Evolutionary conservation across 2,888 invertebrate species (phyloP).

Genomic region (Drosophila setosimentum): DNA sequence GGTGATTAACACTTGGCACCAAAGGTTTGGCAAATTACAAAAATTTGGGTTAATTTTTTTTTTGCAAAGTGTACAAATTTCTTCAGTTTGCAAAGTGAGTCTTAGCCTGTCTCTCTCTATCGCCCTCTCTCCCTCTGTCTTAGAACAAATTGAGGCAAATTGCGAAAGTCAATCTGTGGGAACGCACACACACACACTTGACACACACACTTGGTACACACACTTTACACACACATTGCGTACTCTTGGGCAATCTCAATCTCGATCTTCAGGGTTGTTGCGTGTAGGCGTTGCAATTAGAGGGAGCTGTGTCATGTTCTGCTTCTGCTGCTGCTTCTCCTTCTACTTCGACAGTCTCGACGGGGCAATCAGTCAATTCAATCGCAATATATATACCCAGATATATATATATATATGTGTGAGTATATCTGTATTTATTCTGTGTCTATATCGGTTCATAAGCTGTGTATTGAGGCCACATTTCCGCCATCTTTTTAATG

Average conservation of each 20-base stretch:
- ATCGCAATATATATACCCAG: slow-evolving; percentile 49
- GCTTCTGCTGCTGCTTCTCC: slow-evolving; percentile 5
- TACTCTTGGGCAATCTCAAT: slow-evolving; percentile 69
- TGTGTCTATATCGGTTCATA: slow-evolving; percentile 38
- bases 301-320: slow-evolving; percentile 66
- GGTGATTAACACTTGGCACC: no score
- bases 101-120: neutral
- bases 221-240: slow-evolving; percentile 27
- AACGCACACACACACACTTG: slow-evolving; percentile 35
- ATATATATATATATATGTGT: neutral
- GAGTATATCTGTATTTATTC: neutral
- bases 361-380: slow-evolving; percentile 69
- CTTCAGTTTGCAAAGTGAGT: slow-evolving; percentile 1
- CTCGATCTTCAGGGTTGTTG: slow-evolving; percentile 43
- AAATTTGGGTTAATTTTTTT: no score
- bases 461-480: slow-evolving; percentile 35
- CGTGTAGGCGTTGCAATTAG: slow-evolving; percentile 79
- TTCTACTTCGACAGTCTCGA: slow-evolving; percentile 31
- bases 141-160: slow-evolving; percentile 67
- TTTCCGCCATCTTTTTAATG: slow-evolving; percentile 8
- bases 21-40: no score
- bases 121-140: neutral
- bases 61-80: slow-evolving; percentile 3
- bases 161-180: slow-evolving; percentile 74
- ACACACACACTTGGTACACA: slow-evolving; percentile 27